Conservation (phyloP, 1,140 invertebrate genomes). For the Tetramorium simillimum region DNA sequence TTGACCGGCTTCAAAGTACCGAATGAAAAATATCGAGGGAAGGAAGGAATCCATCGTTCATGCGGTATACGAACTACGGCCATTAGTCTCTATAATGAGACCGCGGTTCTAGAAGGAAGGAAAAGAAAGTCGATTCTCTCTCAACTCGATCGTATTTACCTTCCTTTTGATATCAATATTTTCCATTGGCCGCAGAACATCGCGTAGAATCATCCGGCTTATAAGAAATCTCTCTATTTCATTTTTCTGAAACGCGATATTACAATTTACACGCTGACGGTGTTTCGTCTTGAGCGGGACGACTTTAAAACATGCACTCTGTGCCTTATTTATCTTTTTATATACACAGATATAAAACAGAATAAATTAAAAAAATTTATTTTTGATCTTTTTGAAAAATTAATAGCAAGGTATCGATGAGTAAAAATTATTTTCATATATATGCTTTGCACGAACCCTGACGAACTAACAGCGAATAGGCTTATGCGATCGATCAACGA, state of each 20-base stretch:
- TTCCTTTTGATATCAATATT: conserved; percentile 50
- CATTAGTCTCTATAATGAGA: conserved; percentile 56
- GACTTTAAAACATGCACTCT: conserved; percentile 4
- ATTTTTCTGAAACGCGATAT: conserved; percentile 5
- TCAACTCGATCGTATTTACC: conserved; percentile 36
- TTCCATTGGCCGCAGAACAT: conserved; percentile 25
- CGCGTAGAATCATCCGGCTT: conserved; percentile 18
- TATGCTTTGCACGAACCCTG: neutral
- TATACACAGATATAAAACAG: neutral
- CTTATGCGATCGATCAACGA: neutral
- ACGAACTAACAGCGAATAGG: neutral
- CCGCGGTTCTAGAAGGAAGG: neutral
- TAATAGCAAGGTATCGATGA: neutral
- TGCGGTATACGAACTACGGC: conserved; percentile 4
- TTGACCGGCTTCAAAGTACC: neutral
- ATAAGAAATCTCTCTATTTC: conserved; percentile 49
- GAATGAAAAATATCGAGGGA: conserved; percentile 14
- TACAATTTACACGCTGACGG: conserved; percentile 33
- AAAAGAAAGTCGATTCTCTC: conserved; percentile 28
- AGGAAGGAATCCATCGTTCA: conserved; percentile 10
- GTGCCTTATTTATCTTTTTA: neutral
- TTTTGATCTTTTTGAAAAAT: neutral
- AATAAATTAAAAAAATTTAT: neutral
- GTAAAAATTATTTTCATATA: conserved; percentile 21
- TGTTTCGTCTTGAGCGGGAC: neutral